phyloP scores from a whole-genome alignment of 2,797 vertebrate species.

The Sebastes kiyomatsui region DNA sequence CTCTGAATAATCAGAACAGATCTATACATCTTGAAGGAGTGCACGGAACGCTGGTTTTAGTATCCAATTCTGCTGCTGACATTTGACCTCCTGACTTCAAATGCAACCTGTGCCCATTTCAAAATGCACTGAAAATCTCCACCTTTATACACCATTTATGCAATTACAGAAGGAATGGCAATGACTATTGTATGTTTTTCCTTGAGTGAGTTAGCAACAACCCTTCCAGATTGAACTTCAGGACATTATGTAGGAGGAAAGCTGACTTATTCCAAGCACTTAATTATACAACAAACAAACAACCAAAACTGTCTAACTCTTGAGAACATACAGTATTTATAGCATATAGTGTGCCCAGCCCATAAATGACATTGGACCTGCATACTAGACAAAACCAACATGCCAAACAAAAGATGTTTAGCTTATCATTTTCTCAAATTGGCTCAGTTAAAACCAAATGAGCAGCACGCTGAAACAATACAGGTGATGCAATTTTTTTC shows the following conservation, averaged over 20 bases:
- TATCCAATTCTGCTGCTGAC: slow-evolving; percentile 26
- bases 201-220: neutral
- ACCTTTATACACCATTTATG: neutral
- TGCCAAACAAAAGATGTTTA: neutral
- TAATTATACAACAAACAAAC: neutral
- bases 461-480: neutral
- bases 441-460: neutral
- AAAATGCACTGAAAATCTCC: neutral
- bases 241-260: neutral
- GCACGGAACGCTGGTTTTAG: slow-evolving; percentile 45
- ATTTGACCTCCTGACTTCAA: slow-evolving; percentile 18
- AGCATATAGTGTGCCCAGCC: neutral
- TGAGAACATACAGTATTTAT: neutral
- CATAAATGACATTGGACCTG: neutral
- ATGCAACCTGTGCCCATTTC: neutral
- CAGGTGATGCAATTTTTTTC: neutral
- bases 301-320: neutral
- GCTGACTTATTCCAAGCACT: neutral
- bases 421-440: neutral
- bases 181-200: neutral
- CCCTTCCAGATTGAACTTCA: neutral
- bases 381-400: neutral
- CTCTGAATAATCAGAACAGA: slow-evolving; percentile 68
- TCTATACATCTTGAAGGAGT: slow-evolving; percentile 63
- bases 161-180: neutral